Conservation (phyloP, 2,113 vertebrate genomes). For the Melozone crissalis region DNA sequence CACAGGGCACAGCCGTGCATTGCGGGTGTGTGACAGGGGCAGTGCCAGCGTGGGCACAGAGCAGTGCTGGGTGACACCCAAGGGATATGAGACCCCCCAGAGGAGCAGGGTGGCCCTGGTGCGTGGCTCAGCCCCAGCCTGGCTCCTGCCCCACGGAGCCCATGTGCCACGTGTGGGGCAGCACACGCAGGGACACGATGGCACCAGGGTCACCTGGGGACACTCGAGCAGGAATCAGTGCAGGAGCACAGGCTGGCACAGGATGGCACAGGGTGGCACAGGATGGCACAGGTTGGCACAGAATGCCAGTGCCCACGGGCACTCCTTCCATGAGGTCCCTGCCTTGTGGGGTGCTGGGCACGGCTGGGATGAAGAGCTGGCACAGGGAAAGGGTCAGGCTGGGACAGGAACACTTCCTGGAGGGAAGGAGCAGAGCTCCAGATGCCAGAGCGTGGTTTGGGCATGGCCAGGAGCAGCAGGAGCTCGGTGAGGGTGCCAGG, state of each 20-base stretch:
- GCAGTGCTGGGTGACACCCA: neutral
- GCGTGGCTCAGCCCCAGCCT: fast-evolving
- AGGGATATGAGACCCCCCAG: neutral
- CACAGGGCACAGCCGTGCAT: too few species aligned
- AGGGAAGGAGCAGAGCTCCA: neutral
- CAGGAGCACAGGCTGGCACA: neutral
- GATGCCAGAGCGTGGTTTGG: neutral
- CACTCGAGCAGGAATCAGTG: neutral
- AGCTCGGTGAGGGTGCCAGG: neutral
- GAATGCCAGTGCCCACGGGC: neutral
- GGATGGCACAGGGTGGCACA: too few species aligned
- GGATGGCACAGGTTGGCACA: too few species aligned
- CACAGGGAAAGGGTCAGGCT: neutral
- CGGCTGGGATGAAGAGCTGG: neutral
- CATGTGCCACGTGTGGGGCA: fast-evolving
- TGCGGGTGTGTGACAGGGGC: fast-evolving
- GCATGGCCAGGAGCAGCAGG: neutral
- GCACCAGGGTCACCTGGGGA: neutral
- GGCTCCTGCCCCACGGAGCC: fast-evolving
- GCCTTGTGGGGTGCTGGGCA: too few species aligned
- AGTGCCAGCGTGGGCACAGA: neutral
- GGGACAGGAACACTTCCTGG: neutral
- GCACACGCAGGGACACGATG: fast-evolving
- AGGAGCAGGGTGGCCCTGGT: neutral
- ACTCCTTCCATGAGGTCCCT: neutral